Percentiles rank a stretch among this genome's conserved stretches.
Evolutionary conservation across 2,888 invertebrate genomes (phyloP).

Genomic region (Drosophila algonquin): DNA sequence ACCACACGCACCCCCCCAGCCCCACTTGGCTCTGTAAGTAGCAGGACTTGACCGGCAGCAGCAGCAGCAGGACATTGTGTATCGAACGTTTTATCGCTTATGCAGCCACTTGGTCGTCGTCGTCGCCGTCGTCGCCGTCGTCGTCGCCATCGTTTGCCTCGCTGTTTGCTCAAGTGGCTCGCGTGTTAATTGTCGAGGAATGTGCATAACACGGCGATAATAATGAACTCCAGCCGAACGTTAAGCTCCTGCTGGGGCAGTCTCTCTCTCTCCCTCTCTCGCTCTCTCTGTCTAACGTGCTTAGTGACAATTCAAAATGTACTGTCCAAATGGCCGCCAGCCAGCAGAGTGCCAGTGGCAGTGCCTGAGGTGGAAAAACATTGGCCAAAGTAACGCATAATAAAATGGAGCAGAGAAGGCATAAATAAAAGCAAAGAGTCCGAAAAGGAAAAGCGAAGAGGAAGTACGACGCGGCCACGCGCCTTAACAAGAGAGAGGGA

Average conservation of each 20-base stretch:
- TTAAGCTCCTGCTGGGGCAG: not conserved
- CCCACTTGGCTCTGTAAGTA: conserved; percentile 26
- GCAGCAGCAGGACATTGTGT: conserved; percentile 53
- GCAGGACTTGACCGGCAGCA: conserved; percentile 39
- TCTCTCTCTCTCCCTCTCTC: too few species aligned
- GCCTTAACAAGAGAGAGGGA: not conserved
- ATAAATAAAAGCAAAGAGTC: conserved; percentile 47
- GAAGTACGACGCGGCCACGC: conserved; percentile 51
- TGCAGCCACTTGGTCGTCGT: conserved; percentile 63
- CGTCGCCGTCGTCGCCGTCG: conserved; percentile 55
- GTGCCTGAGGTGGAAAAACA: conserved; percentile 40
- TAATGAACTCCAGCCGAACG: conserved; percentile 45
- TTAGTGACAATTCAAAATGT: conserved; percentile 77
- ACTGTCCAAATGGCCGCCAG: conserved; percentile 66
- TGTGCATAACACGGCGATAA: conserved; percentile 71
- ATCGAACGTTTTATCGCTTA: conserved; percentile 78
- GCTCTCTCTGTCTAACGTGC: conserved; percentile 59
- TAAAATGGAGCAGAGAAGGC: conserved; percentile 53
- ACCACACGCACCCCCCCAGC: conserved; percentile 42
- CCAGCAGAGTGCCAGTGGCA: not conserved
- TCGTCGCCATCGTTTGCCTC: conserved; percentile 29
- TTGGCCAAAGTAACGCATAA: conserved; percentile 51
- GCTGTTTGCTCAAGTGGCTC: conserved; percentile 78
- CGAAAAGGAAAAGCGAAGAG: conserved; percentile 24
- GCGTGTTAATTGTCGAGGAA: conserved; percentile 80